Percentiles rank a stretch among this genome's conserved stretches.
These are phyloP conservation scores for Eupithecia inturbata DNA, from an alignment of 2,888 invertebrate genomes.

Conservation along the genomic window DNA sequence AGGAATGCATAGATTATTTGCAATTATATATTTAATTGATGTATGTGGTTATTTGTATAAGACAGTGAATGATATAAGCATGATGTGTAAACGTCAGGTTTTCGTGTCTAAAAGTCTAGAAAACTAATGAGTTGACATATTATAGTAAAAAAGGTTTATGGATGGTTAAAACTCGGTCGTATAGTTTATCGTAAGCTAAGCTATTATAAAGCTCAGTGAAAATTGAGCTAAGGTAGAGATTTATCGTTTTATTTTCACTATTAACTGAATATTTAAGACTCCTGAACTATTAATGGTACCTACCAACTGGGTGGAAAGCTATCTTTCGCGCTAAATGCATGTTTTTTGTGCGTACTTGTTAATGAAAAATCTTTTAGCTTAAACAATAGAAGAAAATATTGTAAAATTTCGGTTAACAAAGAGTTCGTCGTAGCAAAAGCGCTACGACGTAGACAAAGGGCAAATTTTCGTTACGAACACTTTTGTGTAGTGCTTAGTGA, in stretches of 20 bases:
- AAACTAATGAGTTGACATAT: constrained; percentile 51
- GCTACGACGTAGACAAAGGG: constrained; percentile 29
- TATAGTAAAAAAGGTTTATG: constrained; percentile 55
- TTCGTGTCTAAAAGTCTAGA: constrained; percentile 53
- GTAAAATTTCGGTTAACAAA: neutral
- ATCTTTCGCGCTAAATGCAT: neutral
- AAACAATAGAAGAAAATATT: constrained; percentile 3
- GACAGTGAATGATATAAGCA: neutral
- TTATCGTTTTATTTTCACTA: neutral
- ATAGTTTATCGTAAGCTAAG: constrained; percentile 41
- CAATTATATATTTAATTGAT: neutral
- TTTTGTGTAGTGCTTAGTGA: neutral
- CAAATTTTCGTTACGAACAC: constrained; percentile 26
- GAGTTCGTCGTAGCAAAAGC: constrained; percentile 10
- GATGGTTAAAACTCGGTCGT: constrained; percentile 55
- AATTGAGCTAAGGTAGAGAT: constrained; percentile 16
- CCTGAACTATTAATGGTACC: neutral
- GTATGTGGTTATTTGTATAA: neutral
- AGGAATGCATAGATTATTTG: neutral
- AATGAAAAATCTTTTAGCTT: neutral
- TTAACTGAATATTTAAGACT: neutral
- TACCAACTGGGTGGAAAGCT: neutral
- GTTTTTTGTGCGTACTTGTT: neutral
- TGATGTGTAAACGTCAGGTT: constrained; percentile 25
- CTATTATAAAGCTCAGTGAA: constrained; percentile 46